These are phyloP conservation scores for Athalia circularis DNA, from an alignment of 2,888 invertebrate genomes.

Conservation along the genomic window DNA sequence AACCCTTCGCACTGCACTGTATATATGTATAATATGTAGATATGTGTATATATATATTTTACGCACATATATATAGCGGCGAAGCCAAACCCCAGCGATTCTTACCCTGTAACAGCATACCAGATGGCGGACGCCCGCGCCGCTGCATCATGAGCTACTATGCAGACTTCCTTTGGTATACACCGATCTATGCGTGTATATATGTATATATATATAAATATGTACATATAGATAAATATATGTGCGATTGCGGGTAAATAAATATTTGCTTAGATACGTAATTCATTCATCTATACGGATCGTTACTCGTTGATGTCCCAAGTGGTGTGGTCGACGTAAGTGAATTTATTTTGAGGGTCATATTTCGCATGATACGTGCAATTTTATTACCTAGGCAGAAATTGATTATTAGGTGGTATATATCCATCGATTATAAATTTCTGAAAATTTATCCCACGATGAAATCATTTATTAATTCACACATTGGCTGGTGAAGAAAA, in stretches of 20 bases:
- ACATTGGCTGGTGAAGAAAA: no score
- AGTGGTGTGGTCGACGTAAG: conserved; percentile 48
- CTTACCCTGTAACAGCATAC: conserved; percentile 48
- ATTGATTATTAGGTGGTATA: neutral
- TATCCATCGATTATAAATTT: no score
- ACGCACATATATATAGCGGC: conserved; percentile 6
- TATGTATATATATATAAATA: neutral
- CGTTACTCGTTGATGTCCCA: conserved; percentile 48
- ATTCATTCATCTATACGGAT: conserved; percentile 63
- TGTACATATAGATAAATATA: neutral
- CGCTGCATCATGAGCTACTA: no score
- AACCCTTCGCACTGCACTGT: conserved; percentile 62
- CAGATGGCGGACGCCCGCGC: conserved; percentile 69
- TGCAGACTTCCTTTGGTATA: conserved; percentile 19
- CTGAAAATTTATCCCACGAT: no score
- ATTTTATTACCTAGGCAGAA: neutral
- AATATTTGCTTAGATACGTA: conserved; percentile 70
- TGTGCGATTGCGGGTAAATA: conserved; percentile 54
- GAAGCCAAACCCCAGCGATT: conserved; percentile 41
- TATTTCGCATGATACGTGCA: neutral
- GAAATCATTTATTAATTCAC: no score
- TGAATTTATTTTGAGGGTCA: conserved; percentile 66
- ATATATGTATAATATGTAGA: no score
- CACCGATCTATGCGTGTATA: neutral
- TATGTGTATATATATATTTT: no score